A percentile compares a stretch with the other conserved stretches of the same genome.
Conservation (phyloP, 2,797 vertebrate species). For the Melanotaenia parkinsoni region DNA sequence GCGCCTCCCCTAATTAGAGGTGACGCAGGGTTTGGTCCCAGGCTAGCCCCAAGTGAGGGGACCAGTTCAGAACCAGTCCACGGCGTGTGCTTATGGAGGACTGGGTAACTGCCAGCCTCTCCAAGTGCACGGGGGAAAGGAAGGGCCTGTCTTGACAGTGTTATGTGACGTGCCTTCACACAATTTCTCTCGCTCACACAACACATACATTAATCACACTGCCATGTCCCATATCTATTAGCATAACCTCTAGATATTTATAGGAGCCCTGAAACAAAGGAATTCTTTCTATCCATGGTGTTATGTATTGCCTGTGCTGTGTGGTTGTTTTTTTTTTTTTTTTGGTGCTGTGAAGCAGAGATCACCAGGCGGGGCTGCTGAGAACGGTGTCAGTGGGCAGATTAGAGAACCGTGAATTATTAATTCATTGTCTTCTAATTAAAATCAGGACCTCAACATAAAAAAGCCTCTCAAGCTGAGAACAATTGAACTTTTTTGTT, state of each 20-base stretch:
- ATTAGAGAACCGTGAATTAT: constrained; percentile 70
- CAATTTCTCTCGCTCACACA: constrained; percentile 38
- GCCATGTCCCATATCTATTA: constrained; percentile 64
- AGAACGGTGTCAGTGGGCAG: constrained; percentile 67
- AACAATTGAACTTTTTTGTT: constrained; percentile 46
- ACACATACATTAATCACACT: constrained; percentile 47
- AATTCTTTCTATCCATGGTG: constrained; percentile 56
- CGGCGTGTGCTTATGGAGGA: constrained; percentile 62
- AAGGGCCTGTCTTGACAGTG: constrained; percentile 64
- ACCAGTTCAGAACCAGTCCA: constrained; percentile 86
- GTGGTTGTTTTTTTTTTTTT: constrained; percentile 59
- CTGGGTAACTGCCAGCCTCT: constrained; percentile 79
- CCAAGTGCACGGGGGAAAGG: constrained; percentile 56
- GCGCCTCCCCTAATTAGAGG: constrained; percentile 83
- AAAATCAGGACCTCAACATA: constrained; percentile 61
- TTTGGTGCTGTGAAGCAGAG: constrained; percentile 58
- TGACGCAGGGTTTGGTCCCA: constrained; percentile 80
- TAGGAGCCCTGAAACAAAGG: constrained; percentile 50
- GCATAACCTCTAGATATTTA: constrained; percentile 72
- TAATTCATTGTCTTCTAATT: constrained; percentile 75
- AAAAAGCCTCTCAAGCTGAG: constrained; percentile 43
- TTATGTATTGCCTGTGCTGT: constrained; percentile 52
- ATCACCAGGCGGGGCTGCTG: constrained; percentile 36
- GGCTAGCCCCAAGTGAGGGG: constrained; percentile 83
- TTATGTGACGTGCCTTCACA: constrained; percentile 73